These are phyloP conservation scores for Alviniconcha marisindica DNA, from an alignment of 1,140 invertebrate genomes.

Conservation along the genomic window DNA sequence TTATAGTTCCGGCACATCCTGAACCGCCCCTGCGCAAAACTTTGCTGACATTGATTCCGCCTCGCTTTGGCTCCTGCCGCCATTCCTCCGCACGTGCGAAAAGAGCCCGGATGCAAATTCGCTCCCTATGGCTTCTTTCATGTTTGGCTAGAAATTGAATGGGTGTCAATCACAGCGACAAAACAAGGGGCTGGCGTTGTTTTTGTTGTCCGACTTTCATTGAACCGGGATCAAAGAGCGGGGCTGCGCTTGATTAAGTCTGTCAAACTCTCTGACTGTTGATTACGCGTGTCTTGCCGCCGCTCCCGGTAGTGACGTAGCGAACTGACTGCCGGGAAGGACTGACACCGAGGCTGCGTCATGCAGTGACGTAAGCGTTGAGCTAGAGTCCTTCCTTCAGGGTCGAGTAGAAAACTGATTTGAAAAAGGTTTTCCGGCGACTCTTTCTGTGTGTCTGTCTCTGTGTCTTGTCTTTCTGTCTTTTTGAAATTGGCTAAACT, in stretches of 20 bases:
- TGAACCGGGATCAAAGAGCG: slow-evolving; percentile 8
- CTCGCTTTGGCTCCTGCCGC: not conserved
- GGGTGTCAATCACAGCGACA: slow-evolving; percentile 31
- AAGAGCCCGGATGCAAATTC: slow-evolving; percentile 35
- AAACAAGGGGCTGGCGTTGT: slow-evolving; percentile 29
- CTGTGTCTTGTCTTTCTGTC: no score
- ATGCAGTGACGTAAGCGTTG: no score
- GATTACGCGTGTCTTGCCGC: not conserved
- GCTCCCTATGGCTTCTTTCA: slow-evolving; percentile 31
- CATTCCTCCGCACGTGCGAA: slow-evolving; percentile 34
- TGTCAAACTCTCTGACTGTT: not conserved
- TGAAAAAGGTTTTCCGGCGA: no score
- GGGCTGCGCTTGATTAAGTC: slow-evolving; percentile 2
- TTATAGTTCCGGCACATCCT: not conserved
- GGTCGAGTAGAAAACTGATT: no score
- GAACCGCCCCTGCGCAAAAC: not conserved
- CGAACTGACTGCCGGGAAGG: not conserved
- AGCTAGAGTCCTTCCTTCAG: no score
- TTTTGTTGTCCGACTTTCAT: slow-evolving; percentile 25
- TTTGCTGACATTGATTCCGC: not conserved
- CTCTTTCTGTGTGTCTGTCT: no score
- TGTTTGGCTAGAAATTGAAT: slow-evolving; percentile 40
- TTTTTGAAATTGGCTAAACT: no score
- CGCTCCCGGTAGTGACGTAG: not conserved
- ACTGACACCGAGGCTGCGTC: no score